These are phyloP conservation scores for Verasper variegatus DNA, from an alignment of 2,113 vertebrate genomes.

Conservation along the genomic window DNA sequence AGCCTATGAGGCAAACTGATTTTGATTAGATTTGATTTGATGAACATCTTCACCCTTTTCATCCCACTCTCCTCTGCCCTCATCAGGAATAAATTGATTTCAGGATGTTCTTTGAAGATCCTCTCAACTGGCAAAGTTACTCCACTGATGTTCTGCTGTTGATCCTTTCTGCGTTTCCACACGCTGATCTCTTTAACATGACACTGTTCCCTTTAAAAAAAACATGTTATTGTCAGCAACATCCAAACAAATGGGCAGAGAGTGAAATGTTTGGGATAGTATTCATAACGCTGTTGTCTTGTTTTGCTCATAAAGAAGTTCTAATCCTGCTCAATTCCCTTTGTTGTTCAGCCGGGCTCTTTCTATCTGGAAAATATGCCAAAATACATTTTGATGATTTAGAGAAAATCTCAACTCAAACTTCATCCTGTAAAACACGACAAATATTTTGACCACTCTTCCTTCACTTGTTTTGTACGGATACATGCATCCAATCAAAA, in stretches of 20 bases:
- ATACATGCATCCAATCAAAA: no score
- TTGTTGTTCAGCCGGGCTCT: neutral
- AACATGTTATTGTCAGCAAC: neutral
- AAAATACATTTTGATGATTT: neutral
- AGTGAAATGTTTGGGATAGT: neutral
- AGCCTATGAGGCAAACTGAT: no score
- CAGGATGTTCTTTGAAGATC: conserved; percentile 12
- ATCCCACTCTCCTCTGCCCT: conserved; percentile 18
- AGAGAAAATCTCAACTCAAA: neutral
- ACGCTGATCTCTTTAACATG: neutral
- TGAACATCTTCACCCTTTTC: no score
- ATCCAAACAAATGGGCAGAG: neutral
- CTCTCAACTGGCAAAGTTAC: neutral
- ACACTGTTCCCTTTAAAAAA: neutral
- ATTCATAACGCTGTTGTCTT: neutral
- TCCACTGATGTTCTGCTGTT: neutral
- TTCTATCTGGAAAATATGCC: neutral
- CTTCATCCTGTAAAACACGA: neutral
- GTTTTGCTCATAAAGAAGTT: neutral
- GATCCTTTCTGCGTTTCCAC: neutral
- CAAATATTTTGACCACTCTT: neutral
- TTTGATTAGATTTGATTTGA: no score
- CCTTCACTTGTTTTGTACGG: no score
- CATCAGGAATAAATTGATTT: conserved; percentile 32
- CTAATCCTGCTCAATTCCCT: neutral